phyloP scores from a whole-genome alignment of 2,888 invertebrate species.

The Netelia melanura region DNA sequence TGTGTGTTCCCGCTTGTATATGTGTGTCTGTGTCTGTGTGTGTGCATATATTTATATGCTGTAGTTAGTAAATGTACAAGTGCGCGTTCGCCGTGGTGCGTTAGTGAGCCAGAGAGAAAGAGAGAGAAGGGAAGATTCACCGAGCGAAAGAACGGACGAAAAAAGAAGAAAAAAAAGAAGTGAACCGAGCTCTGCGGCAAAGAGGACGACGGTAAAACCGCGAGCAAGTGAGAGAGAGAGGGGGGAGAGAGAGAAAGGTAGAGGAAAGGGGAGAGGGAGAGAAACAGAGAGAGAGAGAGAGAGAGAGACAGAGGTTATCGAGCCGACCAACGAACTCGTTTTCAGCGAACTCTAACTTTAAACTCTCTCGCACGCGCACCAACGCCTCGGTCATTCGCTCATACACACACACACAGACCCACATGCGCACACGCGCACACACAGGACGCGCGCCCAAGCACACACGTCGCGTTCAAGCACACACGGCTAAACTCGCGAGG shows the following conservation, averaged over 20 bases:
- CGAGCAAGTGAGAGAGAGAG: slow-evolving; percentile 42
- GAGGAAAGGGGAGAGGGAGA: slow-evolving; percentile 18
- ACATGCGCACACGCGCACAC: no score
- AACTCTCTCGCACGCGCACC: slow-evolving; percentile 43
- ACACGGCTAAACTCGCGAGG: slow-evolving; percentile 15
- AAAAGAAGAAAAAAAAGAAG: slow-evolving; percentile 28
- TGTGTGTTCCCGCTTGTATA: background rate
- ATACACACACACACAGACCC: background rate
- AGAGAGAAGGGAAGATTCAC: slow-evolving; percentile 12
- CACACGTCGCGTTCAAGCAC: background rate
- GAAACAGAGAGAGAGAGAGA: background rate
- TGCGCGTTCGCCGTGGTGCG: background rate
- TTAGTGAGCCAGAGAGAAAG: background rate
- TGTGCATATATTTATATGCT: no score
- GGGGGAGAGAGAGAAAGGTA: slow-evolving; percentile 23
- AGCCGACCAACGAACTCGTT: slow-evolving; percentile 70
- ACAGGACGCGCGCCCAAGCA: background rate
- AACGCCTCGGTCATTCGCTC: slow-evolving; percentile 16
- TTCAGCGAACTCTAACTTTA: slow-evolving; percentile 68
- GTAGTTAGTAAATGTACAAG: background rate
- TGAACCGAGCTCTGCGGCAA: slow-evolving; percentile 51
- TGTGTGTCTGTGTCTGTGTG: background rate
- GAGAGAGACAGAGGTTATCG: slow-evolving; percentile 65
- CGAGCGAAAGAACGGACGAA: background rate
- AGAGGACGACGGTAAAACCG: slow-evolving; percentile 57